Evolutionary conservation across 2,113 vertebrate species (phyloP).

Genomic region (Notothenia coriiceps): DNA sequence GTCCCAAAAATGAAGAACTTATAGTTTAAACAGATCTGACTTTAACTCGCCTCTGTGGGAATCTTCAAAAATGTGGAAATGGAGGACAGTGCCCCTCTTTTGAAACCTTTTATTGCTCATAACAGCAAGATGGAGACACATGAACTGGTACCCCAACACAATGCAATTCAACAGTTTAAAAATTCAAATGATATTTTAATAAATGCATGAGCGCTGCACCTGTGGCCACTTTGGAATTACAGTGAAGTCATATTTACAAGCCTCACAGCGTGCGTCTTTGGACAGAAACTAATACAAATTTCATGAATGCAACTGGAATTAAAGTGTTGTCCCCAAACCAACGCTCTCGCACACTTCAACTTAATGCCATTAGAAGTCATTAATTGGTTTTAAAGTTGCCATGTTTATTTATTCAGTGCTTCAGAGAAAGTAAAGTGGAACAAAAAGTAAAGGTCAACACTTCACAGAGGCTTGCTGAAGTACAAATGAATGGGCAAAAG

Average conservation of each 20-base stretch:
- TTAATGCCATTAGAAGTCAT: constrained; percentile 52
- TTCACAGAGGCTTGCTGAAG: constrained; percentile 8
- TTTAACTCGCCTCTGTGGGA: background rate
- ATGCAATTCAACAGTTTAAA: constrained; percentile 47
- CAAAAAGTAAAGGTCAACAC: constrained; percentile 52
- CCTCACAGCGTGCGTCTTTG: constrained; percentile 39
- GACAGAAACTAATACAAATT: constrained; percentile 49
- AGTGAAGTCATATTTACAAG: constrained; percentile 54
- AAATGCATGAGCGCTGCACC: constrained; percentile 71
- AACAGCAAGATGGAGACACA: constrained; percentile 28
- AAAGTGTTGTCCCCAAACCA: constrained; percentile 7
- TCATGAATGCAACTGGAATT: constrained; percentile 54
- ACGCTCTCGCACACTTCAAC: constrained; percentile 4
- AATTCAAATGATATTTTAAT: constrained; percentile 63
- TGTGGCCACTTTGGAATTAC: constrained; percentile 61
- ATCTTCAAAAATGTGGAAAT: background rate
- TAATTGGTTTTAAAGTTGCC: constrained; percentile 5
- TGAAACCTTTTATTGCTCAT: constrained; percentile 17
- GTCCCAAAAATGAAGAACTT: background rate
- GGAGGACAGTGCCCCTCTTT: background rate
- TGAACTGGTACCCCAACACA: constrained; percentile 16
- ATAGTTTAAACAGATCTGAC: background rate
- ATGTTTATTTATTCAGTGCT: constrained; percentile 31
- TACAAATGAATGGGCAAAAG: constrained; percentile 14
- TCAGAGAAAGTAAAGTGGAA: constrained; percentile 26